Base-by-base conservation (phyloP, 1,140 invertebrate species). In the Diploscapter pachys region DNA sequence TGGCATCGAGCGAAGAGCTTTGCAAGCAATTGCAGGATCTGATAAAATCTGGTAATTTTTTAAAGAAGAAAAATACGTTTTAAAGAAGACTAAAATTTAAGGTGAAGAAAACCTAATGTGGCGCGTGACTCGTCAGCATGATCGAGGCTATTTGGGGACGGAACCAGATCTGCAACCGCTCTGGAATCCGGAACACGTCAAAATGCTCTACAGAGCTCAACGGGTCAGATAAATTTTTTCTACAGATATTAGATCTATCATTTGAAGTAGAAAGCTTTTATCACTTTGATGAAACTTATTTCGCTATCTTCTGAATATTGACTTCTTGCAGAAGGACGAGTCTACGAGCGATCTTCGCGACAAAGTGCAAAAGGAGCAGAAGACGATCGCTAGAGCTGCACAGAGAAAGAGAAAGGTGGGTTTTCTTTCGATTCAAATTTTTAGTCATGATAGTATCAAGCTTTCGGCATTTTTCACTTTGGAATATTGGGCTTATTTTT, bases 21-120 rank as follows among this genome's bases (percentile, higher is more conserved):
- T 83, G 76, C 59, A 69, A 78, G 2, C 82, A 83, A 56, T 61
- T 85, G 4, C 57, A 78, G 4, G 82, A 83, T 67, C 50, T 83
- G 4, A 64, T 78, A 13, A 50, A 54, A n/a, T 64, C 73, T 59
- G 71, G 70, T 31, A 31, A 31, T 31, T 31, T 31, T 31, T 31
- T 31, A 31, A 31, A 31, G 31, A 31, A 31, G 31, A 31, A 31
- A 31, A 31, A 31, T 31, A 31, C 31, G 31, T 31, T 31, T 31
- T 31, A 31, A 31, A 31, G 31, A 31, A 31, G 31, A 31, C 31
- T 31, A 31, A 31, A 31, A 31, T 31, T 31, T 31, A 31, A 31
- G 31, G 31, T 31, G 31, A 31, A 31, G 31, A 31, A 31, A 31
- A 31, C 31, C 31, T 31, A 31, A 31, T 31, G 31, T 31, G 31